Percentiles rank a stretch among this genome's conserved stretches.
Evolutionary conservation across 2,113 vertebrate genomes (phyloP).

Genomic region (Seriola aureovittata): DNA sequence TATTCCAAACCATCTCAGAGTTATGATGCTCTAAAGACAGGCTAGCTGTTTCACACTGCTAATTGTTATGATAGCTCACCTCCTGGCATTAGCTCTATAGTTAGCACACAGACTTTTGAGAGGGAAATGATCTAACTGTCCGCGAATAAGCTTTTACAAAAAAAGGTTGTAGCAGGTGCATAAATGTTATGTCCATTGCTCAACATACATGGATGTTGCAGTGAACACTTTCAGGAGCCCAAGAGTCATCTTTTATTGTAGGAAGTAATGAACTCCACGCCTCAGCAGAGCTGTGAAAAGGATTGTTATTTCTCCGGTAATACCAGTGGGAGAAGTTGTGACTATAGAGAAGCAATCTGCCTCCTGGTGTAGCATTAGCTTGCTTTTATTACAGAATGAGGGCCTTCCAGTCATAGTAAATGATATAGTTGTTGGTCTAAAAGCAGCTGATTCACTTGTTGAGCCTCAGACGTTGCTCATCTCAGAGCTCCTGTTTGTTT

Average conservation of each 20-base stretch:
- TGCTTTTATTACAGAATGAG: slow-evolving; percentile 10
- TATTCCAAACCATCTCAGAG: too few relatives aligned
- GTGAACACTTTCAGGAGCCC: neutral
- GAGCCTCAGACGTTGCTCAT: slow-evolving; percentile 5
- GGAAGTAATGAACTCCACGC: neutral
- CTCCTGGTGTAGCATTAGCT: slow-evolving; percentile 18
- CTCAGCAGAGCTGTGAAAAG: slow-evolving; percentile 7
- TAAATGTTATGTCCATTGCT: neutral
- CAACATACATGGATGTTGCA: neutral
- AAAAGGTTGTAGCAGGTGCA: neutral
- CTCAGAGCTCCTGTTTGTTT: slow-evolving; percentile 29
- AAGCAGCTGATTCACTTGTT: slow-evolving; percentile 5
- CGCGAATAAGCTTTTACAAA: neutral
- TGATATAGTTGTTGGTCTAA: neutral
- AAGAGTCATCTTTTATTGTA: neutral
- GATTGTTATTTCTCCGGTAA: neutral
- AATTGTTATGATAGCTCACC: too few relatives aligned
- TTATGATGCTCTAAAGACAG: too few relatives aligned
- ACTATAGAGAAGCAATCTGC: slow-evolving; percentile 10
- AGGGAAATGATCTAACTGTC: too few relatives aligned
- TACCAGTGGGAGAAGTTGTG: neutral
- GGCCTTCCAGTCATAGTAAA: neutral
- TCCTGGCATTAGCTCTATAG: too few relatives aligned
- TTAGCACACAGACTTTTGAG: too few relatives aligned
- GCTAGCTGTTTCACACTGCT: too few relatives aligned